Conservation (phyloP, 2,113 vertebrate genomes). For the Erythrolamprus reginae region DNA sequence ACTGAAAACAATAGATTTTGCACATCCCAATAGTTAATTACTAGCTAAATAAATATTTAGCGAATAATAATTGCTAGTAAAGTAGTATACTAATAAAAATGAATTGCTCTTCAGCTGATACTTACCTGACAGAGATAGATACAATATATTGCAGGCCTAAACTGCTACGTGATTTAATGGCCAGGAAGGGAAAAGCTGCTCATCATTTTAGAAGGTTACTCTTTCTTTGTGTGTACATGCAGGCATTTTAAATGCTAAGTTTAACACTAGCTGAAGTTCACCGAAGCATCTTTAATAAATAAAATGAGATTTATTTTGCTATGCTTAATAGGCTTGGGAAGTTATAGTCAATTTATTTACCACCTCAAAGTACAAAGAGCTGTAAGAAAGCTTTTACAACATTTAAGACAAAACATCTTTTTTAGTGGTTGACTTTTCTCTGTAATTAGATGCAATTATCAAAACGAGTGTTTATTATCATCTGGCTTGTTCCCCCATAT, state of each 20-base stretch:
- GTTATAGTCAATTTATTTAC: conserved; percentile 52
- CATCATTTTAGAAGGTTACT: conserved; percentile 11
- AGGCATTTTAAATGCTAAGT: conserved; percentile 29
- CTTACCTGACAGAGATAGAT: conserved; percentile 16
- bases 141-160: background rate
- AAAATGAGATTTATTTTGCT: conserved; percentile 56
- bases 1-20: conserved; percentile 51
- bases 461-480: conserved; percentile 46
- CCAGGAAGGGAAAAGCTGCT: conserved; percentile 6
- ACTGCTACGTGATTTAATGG: conserved; percentile 12
- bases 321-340: conserved; percentile 34
- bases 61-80: conserved; percentile 49
- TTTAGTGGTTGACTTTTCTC: conserved; percentile 41
- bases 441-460: conserved; percentile 52
- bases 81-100: conserved; percentile 44
- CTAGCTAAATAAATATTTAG: conserved; percentile 58
- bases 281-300: conserved; percentile 57
- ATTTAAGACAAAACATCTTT: conserved; percentile 38
- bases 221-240: background rate
- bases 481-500: conserved; percentile 39
- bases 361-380: conserved; percentile 50
- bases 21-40: conserved; percentile 42
- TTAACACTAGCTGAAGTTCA: conserved; percentile 50
- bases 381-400: conserved; percentile 47
- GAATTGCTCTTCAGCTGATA: conserved; percentile 33